Base-by-base conservation (phyloP, 2,797 vertebrate species). In the Labroides dimidiatus region DNA sequence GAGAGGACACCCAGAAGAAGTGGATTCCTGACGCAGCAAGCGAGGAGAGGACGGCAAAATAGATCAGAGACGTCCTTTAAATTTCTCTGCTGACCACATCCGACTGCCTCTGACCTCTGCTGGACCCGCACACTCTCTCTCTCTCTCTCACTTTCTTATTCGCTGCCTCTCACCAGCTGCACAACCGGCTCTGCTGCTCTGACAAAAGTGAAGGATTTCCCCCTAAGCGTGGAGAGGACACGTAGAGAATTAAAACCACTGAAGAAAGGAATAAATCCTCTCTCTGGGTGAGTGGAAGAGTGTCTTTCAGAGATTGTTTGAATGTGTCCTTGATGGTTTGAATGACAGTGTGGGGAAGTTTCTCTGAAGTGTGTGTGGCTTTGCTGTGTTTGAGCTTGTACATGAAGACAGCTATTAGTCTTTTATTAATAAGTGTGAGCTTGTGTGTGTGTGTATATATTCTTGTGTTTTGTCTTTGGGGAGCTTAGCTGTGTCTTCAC, bases 1-100 rank as follows among this genome's bases (percentile, higher is more conserved):
- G 84, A 52, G 79, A 90, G 84, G 90, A 91, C 90, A 87, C 83
- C 80, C 83, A 84, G 89, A 80, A 90, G 87, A 87, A 87, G 87
- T 84, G 80, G 91, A 92, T 94, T 94, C 93, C 90, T 84, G 73
- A 89, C 78, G 80, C 83, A 84, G 75, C 75, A 60, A 72, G 84
- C 47, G 24, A 64, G 73, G 44, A 78, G 76, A 72, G 66, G 56
- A 65, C 62, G 76, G 45, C 33, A 10, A 73, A 68, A 78, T 9
- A 52, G 66, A 59, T 39, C 2, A 0, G 33, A 69, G 66, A 43
- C 82, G 64, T 75, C 47, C 30, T 69, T 77, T 75, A 52, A 77
- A 70, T 77, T 62, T 65, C 54, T 50, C 50, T 2, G 15, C 14
- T 30, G 48, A 81, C 72, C 69, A 64, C 68, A 42, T 75, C 80